These are phyloP conservation scores for Clinocottus analis DNA, from an alignment of 2,113 vertebrate genomes.

Conservation along the genomic window DNA sequence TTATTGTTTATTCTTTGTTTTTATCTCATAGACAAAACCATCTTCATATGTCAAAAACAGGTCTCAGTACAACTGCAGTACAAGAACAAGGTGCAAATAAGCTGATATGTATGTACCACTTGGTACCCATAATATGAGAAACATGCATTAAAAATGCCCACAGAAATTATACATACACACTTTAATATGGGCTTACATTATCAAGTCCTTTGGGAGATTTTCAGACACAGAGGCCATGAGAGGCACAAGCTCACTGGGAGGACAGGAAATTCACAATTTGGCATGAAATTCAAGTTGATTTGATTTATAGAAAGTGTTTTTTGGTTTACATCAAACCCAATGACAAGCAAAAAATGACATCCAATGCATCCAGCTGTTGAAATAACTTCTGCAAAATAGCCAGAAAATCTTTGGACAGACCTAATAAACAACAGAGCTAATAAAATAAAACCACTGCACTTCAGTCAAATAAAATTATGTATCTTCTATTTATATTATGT, in stretches of 20 bases:
- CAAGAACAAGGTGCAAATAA: slow-evolving; percentile 51
- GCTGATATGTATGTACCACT: slow-evolving; percentile 33
- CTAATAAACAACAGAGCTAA: not conserved
- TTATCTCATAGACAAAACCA: slow-evolving; percentile 11
- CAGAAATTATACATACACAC: not conserved
- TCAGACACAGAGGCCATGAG: not conserved
- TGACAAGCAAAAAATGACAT: not conserved
- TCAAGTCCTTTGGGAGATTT: slow-evolving; percentile 21
- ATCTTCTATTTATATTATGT: not conserved
- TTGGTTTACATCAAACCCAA: not conserved
- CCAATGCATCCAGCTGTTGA: not conserved
- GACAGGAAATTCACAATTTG: slow-evolving; percentile 23
- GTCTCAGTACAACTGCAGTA: not conserved
- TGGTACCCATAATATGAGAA: slow-evolving; percentile 18
- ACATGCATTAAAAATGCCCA: slow-evolving; percentile 37
- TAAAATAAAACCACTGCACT: slow-evolving; percentile 5
- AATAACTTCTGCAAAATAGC: not conserved
- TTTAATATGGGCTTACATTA: not conserved
- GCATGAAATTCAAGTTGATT: slow-evolving; percentile 9
- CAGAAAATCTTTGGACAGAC: not conserved
- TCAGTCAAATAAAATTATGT: not conserved
- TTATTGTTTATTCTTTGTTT: slow-evolving; percentile 24
- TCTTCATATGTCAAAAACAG: slow-evolving; percentile 13
- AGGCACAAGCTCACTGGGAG: slow-evolving; percentile 18
- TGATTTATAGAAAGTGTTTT: not conserved